These are phyloP conservation scores for Crax fasciolata DNA, from an alignment of 2,797 vertebrate genomes.

Conservation along the genomic window DNA sequence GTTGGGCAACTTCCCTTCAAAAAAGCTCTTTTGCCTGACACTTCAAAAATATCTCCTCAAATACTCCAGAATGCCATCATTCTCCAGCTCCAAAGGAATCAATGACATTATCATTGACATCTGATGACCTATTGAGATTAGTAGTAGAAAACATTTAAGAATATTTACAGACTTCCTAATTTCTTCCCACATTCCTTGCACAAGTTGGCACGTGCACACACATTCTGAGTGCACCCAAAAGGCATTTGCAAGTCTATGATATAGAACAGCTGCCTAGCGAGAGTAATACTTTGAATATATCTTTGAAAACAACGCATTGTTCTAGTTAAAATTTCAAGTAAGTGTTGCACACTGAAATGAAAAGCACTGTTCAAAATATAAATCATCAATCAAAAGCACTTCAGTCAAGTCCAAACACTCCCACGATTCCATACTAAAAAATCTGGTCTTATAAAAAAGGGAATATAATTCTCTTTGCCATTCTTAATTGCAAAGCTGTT, in stretches of 20 bases:
- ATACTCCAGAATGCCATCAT: background rate
- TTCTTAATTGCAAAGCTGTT: constrained; percentile 79
- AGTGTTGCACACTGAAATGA: constrained; percentile 49
- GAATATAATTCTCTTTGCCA: constrained; percentile 73
- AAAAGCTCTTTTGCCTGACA: background rate
- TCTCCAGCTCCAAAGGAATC: rapidly evolving
- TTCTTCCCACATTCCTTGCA: background rate
- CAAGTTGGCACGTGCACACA: background rate
- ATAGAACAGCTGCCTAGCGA: background rate
- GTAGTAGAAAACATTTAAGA: background rate
- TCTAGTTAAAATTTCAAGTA: constrained; percentile 45
- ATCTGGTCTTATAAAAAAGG: constrained; percentile 74
- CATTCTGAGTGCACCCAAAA: background rate
- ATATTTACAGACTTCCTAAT: background rate
- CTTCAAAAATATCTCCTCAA: background rate
- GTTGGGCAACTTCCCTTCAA: background rate
- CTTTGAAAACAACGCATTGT: constrained; percentile 69
- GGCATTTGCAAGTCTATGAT: constrained; percentile 15
- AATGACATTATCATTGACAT: background rate
- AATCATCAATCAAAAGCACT: constrained; percentile 75
- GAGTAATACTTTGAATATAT: constrained; percentile 29
- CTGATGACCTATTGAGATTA: background rate
- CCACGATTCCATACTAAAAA: constrained; percentile 66
- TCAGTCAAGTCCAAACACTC: constrained; percentile 70
- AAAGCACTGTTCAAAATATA: constrained; percentile 71